These are phyloP conservation scores for Gallinago nigripennis DNA, from an alignment of 2,797 vertebrate genomes.

Conservation along the genomic window DNA sequence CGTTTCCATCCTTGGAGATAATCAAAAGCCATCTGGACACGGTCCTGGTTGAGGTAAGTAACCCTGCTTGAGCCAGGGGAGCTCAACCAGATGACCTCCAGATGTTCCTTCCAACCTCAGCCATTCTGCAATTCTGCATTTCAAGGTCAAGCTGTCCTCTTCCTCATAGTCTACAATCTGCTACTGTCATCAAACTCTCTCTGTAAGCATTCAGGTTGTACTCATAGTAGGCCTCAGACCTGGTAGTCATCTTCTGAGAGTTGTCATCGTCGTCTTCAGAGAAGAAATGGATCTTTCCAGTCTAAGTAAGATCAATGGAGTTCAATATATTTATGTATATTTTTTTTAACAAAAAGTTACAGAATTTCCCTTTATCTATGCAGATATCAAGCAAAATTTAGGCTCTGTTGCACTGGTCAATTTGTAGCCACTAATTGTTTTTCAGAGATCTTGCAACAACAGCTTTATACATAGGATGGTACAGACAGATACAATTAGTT, in stretches of 20 bases:
- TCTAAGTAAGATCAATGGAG: background rate
- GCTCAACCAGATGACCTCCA: background rate
- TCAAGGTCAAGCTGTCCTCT: background rate
- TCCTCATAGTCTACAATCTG: background rate
- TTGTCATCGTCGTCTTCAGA: too few species aligned
- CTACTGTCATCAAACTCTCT: background rate
- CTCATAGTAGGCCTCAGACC: background rate
- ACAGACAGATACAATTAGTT: background rate
- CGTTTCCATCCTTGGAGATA: background rate
- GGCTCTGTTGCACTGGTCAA: background rate
- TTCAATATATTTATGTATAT: background rate
- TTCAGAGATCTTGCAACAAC: background rate
- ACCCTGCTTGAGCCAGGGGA: background rate
- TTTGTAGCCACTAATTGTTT: background rate
- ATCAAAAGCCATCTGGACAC: background rate
- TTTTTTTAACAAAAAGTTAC: background rate
- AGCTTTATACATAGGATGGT: background rate
- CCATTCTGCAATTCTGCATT: background rate
- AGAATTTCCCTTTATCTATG: background rate
- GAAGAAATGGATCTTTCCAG: background rate
- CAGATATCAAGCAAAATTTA: background rate
- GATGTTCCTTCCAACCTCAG: background rate
- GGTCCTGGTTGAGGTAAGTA: background rate
- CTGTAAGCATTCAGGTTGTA: background rate
- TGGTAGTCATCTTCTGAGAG: background rate